Conservation (phyloP, 2,888 invertebrate species). For the Lamproptera curius region DNA sequence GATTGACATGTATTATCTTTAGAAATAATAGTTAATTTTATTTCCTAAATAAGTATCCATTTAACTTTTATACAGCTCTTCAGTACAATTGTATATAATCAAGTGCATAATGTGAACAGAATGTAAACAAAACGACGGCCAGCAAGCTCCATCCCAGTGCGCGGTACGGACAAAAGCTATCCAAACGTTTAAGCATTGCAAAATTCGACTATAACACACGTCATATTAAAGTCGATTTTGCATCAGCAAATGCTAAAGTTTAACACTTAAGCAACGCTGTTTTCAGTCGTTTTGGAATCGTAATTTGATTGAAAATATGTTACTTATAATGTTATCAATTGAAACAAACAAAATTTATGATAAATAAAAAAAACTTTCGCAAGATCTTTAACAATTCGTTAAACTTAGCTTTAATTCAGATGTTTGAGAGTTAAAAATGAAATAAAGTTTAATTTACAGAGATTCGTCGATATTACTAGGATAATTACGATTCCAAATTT, state of each 20-base stretch:
- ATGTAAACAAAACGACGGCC: slow-evolving; percentile 35
- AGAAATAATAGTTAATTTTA: background rate
- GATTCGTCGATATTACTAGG: background rate
- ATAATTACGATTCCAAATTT: slow-evolving; percentile 10
- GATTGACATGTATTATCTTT: background rate
- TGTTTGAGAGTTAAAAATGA: background rate
- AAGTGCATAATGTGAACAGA: slow-evolving; percentile 11
- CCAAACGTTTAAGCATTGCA: slow-evolving; percentile 21
- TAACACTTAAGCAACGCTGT: background rate
- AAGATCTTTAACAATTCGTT: background rate
- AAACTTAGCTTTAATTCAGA: background rate
- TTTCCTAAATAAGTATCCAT: slow-evolving; percentile 6
- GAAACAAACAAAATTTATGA: background rate
- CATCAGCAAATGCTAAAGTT: background rate
- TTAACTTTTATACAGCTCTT: background rate
- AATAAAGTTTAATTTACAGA: background rate
- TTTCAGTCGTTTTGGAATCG: slow-evolving; percentile 41
- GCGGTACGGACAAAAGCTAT: slow-evolving; percentile 47
- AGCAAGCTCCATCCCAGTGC: slow-evolving; percentile 69
- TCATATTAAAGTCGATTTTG: slow-evolving; percentile 3
- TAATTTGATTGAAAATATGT: background rate
- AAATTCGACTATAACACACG: background rate
- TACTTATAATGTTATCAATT: background rate
- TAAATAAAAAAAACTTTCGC: background rate
- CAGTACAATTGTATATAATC: background rate